Conservation (phyloP, 1,140 invertebrate genomes). For the Drosophila truncata region DNA sequence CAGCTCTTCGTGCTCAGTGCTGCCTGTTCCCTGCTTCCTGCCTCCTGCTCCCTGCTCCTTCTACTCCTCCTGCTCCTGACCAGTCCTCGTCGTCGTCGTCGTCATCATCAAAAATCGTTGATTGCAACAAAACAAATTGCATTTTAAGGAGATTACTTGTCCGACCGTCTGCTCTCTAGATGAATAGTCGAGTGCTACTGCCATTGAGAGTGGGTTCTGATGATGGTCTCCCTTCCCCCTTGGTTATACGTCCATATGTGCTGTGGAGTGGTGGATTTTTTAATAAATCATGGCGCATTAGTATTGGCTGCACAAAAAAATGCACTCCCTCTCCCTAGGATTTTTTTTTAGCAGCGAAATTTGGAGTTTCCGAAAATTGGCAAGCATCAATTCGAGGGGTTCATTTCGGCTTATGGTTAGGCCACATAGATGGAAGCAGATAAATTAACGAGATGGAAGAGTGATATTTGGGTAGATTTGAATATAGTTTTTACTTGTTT, state of each 20-base stretch:
- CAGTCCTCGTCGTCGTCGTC: conserved; percentile 22
- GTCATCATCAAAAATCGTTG: conserved; percentile 83
- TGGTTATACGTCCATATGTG: conserved; percentile 6
- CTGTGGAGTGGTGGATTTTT: conserved; percentile 44
- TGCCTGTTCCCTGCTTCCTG: neutral
- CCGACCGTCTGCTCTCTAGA: conserved; percentile 60
- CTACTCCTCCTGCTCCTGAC: conserved; percentile 12
- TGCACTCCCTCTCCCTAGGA: conserved; percentile 3
- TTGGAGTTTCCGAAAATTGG: conserved; percentile 29
- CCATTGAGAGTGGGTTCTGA: conserved; percentile 21
- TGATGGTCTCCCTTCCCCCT: conserved; percentile 7
- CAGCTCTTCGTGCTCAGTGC: conserved; percentile 8
- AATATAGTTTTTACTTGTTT: neutral
- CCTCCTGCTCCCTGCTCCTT: neutral
- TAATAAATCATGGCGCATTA: conserved; percentile 77
- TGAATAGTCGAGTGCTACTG: conserved; percentile 55
- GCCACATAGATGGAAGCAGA: conserved; percentile 22
- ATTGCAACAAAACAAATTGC: conserved; percentile 84
- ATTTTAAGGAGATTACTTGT: conserved; percentile 79
- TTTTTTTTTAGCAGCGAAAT: conserved; percentile 26
- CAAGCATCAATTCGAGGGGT: conserved; percentile 32
- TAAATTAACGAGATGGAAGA: neutral
- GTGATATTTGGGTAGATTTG: neutral
- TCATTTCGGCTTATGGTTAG: neutral
- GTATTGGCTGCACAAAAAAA: conserved; percentile 52